Evolutionary conservation across 1,140 invertebrate genomes (phyloP), one percentile per base, ranked within the genome.

Genomic region (Trachelipus rathkii): DNA sequence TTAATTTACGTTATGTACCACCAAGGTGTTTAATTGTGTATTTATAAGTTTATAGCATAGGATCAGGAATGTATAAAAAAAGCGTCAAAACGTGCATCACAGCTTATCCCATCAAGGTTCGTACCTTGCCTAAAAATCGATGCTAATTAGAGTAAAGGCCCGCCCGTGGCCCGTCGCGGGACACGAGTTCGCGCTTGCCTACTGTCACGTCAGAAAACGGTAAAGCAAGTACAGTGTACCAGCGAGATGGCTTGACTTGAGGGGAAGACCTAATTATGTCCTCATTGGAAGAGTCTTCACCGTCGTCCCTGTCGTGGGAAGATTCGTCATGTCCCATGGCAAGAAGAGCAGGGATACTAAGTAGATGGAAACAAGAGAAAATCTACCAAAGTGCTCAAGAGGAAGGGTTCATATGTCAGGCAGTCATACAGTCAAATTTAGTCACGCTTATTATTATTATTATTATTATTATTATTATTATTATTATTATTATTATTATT

Each of bases 191-290:
- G 76, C 93, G 87, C 81, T 92, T 87, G 77, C 92, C 93, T 82
- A 94, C 90, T 85, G 93, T 92, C 87, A 95, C 93, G 87, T 95
- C 93, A 83, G 93, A 92, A 86, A 95, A 95, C 79, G 93, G 93
- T 82, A 95, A 89, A 77, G 93, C 93, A 85, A 95, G 89, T 78
- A 95, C 89, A 75, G 92, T 94, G 87, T 93, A 94, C 93, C 92
- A 94, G 82, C 92, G 82, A 21, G 68, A 70, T 71, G 44, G 67
- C 45, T 76, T 45, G 74, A 43, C 44, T 21, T 21, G 69, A 45
- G 69, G 67, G 46, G 74, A 76, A 21, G 68, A 70, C 11, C n/a
- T 19, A 60, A 60, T 60, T 60, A 60, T 60, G 19, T 60, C 50
- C 50, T 60, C 50, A 19, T 60, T 60, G 11, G 50, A 60, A 60